These are phyloP conservation scores for Archips crataeganus DNA, from an alignment of 2,888 invertebrate genomes.

Conservation along the genomic window DNA sequence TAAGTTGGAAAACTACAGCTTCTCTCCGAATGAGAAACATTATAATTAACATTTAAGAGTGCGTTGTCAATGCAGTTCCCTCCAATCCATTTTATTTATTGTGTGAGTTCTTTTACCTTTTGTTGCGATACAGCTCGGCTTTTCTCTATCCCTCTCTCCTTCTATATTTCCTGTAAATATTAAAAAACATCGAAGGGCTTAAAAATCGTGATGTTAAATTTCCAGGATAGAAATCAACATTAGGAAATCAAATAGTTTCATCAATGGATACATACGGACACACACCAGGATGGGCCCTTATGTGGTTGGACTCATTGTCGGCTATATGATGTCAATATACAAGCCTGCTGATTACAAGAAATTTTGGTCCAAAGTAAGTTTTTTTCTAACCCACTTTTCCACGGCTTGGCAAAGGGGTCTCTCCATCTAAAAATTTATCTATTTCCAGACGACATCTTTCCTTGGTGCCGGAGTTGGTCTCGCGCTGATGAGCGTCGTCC, in stretches of 20 bases:
- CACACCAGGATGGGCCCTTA: constrained; percentile 32
- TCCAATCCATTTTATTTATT: no score
- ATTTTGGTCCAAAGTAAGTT: constrained; percentile 32
- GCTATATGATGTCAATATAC: constrained; percentile 34
- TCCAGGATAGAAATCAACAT: not conserved
- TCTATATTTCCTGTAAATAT: no score
- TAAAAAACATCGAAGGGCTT: not conserved
- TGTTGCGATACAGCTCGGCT: no score
- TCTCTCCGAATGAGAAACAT: no score
- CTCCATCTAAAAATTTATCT: not conserved
- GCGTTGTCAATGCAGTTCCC: no score
- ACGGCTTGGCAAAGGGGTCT: no score
- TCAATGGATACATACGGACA: constrained; percentile 11
- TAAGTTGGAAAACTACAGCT: not conserved
- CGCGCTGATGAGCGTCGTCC: constrained; percentile 13
- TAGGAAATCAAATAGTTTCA: not conserved
- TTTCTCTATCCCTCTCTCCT: no score
- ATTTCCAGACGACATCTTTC: constrained; percentile 29
- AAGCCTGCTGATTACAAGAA: constrained; percentile 35
- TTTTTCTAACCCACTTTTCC: not conserved
- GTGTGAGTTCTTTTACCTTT: no score
- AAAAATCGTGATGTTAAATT: not conserved
- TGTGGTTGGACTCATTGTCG: constrained; percentile 12
- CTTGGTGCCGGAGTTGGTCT: constrained; percentile 11
- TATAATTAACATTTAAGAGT: no score